phyloP scores from a whole-genome alignment of 2,888 invertebrate species.

The Latrodectus elegans region DNA sequence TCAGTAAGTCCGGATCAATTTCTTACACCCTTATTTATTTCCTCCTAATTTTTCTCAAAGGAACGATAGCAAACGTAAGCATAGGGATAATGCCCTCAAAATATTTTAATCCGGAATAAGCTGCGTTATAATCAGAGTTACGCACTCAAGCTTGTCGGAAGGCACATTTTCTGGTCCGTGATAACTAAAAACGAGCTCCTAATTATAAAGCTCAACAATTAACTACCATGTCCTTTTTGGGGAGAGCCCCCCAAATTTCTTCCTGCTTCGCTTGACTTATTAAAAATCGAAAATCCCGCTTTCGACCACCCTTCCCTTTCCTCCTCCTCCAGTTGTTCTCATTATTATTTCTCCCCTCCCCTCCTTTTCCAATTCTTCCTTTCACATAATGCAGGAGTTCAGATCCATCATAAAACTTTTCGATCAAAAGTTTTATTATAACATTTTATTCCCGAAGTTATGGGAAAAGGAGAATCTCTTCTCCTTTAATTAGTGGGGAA shows the following conservation, averaged over 20 bases:
- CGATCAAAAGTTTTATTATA: constrained; percentile 67
- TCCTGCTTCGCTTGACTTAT: constrained; percentile 53
- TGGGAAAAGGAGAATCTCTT: constrained; percentile 3
- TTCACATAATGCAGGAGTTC: constrained; percentile 24
- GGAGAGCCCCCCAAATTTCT: constrained; percentile 5
- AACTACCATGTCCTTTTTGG: background rate
- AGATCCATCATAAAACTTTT: constrained; percentile 63
- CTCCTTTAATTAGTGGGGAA: constrained; percentile 57
- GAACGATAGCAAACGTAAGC: constrained; percentile 1
- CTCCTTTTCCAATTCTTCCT: constrained; percentile 16
- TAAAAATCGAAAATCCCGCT: constrained; percentile 57
- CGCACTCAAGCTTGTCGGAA: background rate
- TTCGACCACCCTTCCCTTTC: background rate
- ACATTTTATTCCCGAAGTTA: constrained; percentile 48
- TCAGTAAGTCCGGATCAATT: too few species aligned
- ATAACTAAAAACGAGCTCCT: constrained; percentile 44
- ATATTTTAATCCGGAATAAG: constrained; percentile 33
- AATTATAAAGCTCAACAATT: constrained; percentile 60
- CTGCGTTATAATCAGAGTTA: background rate
- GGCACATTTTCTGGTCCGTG: constrained; percentile 16
- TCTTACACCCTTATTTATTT: background rate
- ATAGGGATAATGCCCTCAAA: background rate
- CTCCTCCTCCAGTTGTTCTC: background rate
- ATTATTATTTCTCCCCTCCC: background rate
- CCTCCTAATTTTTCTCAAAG: constrained; percentile 8